phyloP scores from a whole-genome alignment of 2,888 invertebrate species.

The Aplocera efformata region DNA sequence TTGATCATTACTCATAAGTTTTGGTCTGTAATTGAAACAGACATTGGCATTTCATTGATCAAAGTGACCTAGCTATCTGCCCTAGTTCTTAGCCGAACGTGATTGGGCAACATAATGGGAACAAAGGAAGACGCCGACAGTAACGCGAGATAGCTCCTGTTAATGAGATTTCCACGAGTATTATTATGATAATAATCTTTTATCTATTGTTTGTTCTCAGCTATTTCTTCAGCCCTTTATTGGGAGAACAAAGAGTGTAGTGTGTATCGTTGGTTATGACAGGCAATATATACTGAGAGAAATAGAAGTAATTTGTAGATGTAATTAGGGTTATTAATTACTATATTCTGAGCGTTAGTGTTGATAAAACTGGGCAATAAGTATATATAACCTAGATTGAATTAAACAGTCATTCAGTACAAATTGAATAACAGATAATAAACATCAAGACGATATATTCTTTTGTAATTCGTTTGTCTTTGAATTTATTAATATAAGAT shows the following conservation, averaged over 20 bases:
- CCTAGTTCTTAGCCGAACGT: slow-evolving; percentile 21
- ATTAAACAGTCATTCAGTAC: too few relatives aligned
- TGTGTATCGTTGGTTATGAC: slow-evolving; percentile 12
- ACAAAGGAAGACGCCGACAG: slow-evolving; percentile 37
- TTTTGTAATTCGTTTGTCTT: too few relatives aligned
- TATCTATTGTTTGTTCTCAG: slow-evolving; percentile 43
- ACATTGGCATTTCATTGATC: too few relatives aligned
- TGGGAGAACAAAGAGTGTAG: slow-evolving; percentile 29
- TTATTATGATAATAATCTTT: slow-evolving; percentile 54
- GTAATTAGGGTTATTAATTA: background rate
- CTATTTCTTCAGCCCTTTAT: slow-evolving; percentile 36
- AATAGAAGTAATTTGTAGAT: background rate
- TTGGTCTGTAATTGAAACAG: too few relatives aligned
- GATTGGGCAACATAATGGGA: slow-evolving; percentile 30
- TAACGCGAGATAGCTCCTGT: slow-evolving; percentile 47
- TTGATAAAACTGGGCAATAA: too few relatives aligned
- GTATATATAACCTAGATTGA: too few relatives aligned
- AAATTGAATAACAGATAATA: too few relatives aligned
- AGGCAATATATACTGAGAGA: slow-evolving; percentile 5
- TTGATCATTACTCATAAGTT: too few relatives aligned
- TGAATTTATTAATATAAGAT: too few relatives aligned
- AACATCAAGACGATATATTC: too few relatives aligned
- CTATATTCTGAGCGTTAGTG: too few relatives aligned
- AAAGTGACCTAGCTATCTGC: slow-evolving; percentile 8
- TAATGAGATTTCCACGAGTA: slow-evolving; percentile 61